A percentile compares a stretch with the other conserved stretches of the same genome.
Evolutionary conservation across 1,140 invertebrate genomes (phyloP).

Genomic region (Homarus americanus): DNA sequence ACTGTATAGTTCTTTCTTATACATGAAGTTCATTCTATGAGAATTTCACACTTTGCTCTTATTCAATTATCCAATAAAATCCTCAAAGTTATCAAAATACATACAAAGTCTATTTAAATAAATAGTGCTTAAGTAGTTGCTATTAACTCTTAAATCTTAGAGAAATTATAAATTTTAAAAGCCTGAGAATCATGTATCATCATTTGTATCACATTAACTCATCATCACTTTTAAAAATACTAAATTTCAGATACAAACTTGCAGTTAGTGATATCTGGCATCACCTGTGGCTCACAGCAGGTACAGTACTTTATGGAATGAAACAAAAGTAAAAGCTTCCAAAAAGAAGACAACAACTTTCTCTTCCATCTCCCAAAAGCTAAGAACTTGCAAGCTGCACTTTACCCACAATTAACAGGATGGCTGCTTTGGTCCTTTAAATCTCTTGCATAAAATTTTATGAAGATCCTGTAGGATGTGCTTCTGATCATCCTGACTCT

Average conservation of each 20-base stretch:
- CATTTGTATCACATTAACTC: neutral
- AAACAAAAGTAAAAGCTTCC: neutral
- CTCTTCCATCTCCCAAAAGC: neutral
- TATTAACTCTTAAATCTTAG: neutral
- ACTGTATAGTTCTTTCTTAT: no score
- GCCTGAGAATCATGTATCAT: neutral
- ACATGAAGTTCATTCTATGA: no score
- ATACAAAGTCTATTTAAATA: neutral
- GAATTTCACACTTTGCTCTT: no score
- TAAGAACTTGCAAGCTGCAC: neutral
- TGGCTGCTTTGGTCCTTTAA: conserved; percentile 24
- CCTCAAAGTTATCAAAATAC: neutral
- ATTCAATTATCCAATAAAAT: no score
- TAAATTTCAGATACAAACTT: neutral
- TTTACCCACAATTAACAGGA: neutral
- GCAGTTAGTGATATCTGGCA: neutral
- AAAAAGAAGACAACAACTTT: neutral
- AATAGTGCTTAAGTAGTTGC: neutral
- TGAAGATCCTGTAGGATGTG: conserved; percentile 44
- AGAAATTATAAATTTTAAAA: neutral
- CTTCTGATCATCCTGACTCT: conserved; percentile 37
- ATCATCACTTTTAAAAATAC: neutral
- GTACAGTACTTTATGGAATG: neutral
- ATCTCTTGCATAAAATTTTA: conserved; percentile 28
- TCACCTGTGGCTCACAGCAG: neutral